A percentile compares a stretch with the other conserved stretches of the same genome.
These are phyloP conservation scores for Tachypleus tridentatus DNA, from an alignment of 1,140 invertebrate species.

Conservation along the genomic window DNA sequence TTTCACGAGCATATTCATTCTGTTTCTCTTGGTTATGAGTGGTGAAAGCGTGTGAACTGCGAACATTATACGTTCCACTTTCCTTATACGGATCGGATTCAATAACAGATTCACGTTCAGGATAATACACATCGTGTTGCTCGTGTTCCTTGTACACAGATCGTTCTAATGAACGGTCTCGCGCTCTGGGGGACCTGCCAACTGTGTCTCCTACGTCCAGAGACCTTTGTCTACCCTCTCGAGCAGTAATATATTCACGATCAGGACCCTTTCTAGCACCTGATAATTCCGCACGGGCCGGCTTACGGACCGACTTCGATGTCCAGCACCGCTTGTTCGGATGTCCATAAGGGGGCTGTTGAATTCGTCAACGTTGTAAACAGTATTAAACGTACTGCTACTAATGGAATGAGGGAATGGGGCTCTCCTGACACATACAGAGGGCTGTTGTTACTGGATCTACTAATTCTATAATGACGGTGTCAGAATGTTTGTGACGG, in stretches of 20 bases:
- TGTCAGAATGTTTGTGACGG: neutral
- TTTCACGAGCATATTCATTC: slow-evolving; percentile 12
- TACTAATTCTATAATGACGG: slow-evolving; percentile 5
- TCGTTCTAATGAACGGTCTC: slow-evolving; percentile 47
- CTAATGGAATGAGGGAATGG: slow-evolving; percentile 11
- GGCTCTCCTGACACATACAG: slow-evolving; percentile 12
- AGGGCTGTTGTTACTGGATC: slow-evolving; percentile 20
- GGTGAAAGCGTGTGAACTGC: too few relatives aligned
- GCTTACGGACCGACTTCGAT: neutral
- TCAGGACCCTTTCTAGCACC: slow-evolving; percentile 56
- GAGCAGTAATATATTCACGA: slow-evolving; percentile 56
- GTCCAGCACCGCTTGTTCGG: slow-evolving; percentile 26
- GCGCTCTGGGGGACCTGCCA: slow-evolving; percentile 18
- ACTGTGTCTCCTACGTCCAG: slow-evolving; percentile 25
- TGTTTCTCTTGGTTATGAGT: too few relatives aligned
- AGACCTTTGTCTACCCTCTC: slow-evolving; percentile 42
- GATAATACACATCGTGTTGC: neutral
- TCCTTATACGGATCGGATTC: too few relatives aligned
- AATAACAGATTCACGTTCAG: too few relatives aligned
- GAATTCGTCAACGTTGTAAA: slow-evolving; percentile 51
- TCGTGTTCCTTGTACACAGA: slow-evolving; percentile 14
- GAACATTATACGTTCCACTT: too few relatives aligned
- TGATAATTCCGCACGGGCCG: slow-evolving; percentile 47
- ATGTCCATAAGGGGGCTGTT: slow-evolving; percentile 51
- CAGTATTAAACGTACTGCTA: slow-evolving; percentile 10